Conservation (phyloP, 2,797 vertebrate genomes). For the Hippocampus kuda region DNA sequence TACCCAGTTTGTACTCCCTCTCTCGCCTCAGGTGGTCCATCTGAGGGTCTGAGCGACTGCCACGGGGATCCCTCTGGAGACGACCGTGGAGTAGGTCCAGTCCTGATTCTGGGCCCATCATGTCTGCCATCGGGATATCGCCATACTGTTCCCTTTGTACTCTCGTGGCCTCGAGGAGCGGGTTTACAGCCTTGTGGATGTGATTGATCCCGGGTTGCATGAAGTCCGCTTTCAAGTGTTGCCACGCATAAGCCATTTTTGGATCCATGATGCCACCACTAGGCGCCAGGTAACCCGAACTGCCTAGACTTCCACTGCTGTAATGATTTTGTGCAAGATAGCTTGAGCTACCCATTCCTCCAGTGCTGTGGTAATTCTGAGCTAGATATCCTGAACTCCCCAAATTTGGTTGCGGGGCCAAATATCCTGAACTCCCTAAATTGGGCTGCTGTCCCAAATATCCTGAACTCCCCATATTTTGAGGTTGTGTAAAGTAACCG, state of each 20-base stretch:
- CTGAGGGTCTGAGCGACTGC: conserved; percentile 68
- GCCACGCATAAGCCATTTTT: conserved; percentile 69
- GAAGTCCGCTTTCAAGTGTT: conserved; percentile 78
- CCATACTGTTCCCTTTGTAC: conserved; percentile 51
- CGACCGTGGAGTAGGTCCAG: conserved; percentile 65
- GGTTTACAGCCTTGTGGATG: conserved; percentile 69
- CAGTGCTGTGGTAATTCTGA: conserved; percentile 56
- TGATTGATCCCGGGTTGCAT: conserved; percentile 81
- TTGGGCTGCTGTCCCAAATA: conserved; percentile 47
- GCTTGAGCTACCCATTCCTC: conserved; percentile 57
- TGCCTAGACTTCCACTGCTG: conserved; percentile 69
- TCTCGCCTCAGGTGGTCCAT: conserved; percentile 72
- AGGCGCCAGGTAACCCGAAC: conserved; percentile 56
- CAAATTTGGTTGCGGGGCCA: conserved; percentile 45
- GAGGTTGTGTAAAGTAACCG: conserved; percentile 53
- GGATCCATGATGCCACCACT: conserved; percentile 67
- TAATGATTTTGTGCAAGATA: conserved; percentile 68
- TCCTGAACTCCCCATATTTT: conserved; percentile 42
- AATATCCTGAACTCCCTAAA: conserved; percentile 42
- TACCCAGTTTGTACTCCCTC: conserved; percentile 67
- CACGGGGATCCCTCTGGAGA: conserved; percentile 67
- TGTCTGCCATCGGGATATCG: conserved; percentile 64
- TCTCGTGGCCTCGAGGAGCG: conserved; percentile 55
- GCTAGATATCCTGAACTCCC: conserved; percentile 52
- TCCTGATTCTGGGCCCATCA: conserved; percentile 61